A percentile compares a stretch with the other conserved stretches of the same genome.
phyloP scores from a whole-genome alignment of 2,797 vertebrate species.

The Macrochelys suwanniensis region DNA sequence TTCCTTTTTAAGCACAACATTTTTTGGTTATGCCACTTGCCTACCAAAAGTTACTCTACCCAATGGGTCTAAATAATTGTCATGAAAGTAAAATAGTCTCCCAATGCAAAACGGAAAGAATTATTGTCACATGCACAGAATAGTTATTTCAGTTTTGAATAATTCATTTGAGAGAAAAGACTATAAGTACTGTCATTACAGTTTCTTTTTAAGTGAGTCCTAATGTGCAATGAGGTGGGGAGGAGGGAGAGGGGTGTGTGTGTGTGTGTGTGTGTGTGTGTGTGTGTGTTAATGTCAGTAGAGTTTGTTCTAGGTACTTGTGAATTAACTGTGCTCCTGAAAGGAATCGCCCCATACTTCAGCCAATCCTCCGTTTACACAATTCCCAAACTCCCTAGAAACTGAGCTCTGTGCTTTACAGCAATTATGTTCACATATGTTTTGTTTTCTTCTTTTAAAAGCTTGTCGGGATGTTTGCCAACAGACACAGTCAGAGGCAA shows the following conservation, averaged over 20 bases:
- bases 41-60: not conserved
- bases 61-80: conserved; percentile 23
- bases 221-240: not conserved
- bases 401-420: not conserved
- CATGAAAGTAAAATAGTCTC: not conserved
- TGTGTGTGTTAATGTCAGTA: not conserved
- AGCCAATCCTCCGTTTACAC: not conserved
- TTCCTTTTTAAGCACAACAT: not conserved
- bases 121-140: not conserved
- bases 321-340: not conserved
- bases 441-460: not conserved
- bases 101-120: not conserved
- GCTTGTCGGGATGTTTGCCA: not conserved
- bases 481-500: not conserved
- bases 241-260: not conserved
- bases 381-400: not conserved
- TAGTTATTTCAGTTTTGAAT: not conserved
- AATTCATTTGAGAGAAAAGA: conserved; percentile 32
- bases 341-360: not conserved
- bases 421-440: not conserved
- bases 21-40: not conserved
- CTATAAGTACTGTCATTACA: not conserved
- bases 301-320: not conserved
- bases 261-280: not conserved
- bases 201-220: conserved; percentile 1